Conservation (phyloP, 1,140 invertebrate species). For the Odontomachus brunneus region DNA sequence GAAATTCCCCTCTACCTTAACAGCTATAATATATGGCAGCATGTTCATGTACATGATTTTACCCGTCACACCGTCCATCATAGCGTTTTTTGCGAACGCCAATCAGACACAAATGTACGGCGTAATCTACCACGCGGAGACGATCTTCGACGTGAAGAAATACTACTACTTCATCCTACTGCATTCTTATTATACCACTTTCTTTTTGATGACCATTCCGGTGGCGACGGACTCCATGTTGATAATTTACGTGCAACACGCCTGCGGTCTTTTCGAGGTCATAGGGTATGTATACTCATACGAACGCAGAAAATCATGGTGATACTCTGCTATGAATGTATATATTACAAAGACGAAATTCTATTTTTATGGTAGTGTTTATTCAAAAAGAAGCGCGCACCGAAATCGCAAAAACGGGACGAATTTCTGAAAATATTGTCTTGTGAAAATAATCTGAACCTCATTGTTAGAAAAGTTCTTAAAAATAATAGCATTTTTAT, state of each 20-base stretch:
- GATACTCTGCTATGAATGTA: no score
- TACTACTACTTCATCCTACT: constrained; percentile 27
- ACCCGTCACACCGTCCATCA: background rate
- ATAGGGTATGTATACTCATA: background rate
- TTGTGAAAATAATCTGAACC: background rate
- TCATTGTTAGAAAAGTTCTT: no score
- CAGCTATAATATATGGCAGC: background rate
- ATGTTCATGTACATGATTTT: background rate
- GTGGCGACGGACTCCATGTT: background rate
- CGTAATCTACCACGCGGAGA: background rate
- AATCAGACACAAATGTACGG: background rate
- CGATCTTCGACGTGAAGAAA: background rate
- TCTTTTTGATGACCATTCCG: constrained; percentile 10
- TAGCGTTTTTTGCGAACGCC: background rate
- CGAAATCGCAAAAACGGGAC: no score
- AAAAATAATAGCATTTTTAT: no score
- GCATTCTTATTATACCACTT: constrained; percentile 20
- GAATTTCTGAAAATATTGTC: background rate
- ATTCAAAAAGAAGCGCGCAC: no score
- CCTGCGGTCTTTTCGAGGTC: constrained; percentile 10
- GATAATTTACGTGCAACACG: constrained; percentile 2
- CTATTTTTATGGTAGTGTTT: no score
- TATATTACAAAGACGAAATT: no score
- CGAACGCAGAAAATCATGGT: no score
- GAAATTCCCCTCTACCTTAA: background rate